Evolutionary conservation across 2,797 vertebrate genomes (phyloP).

Genomic region (Rhadinocentrus ornatus): DNA sequence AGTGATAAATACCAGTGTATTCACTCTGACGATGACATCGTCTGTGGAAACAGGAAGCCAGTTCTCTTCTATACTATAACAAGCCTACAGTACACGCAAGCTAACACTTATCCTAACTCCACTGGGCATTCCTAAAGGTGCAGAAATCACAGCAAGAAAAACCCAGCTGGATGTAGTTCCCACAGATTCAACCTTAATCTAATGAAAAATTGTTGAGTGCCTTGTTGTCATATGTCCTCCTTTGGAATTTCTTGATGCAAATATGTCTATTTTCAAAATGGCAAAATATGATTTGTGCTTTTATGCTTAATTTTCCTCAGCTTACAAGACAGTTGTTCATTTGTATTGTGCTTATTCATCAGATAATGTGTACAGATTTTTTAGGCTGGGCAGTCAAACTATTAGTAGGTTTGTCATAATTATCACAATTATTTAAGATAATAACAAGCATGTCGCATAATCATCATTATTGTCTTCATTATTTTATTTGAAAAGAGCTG

Average conservation of each 20-base stretch:
- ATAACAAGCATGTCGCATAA: not conserved
- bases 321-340: too few relatives aligned
- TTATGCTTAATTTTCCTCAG: not conserved
- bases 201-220: not conserved
- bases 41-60: conserved; percentile 71
- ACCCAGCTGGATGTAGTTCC: conserved; percentile 45
- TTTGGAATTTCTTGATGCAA: conserved; percentile 27
- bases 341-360: not conserved
- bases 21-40: conserved; percentile 29
- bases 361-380: not conserved
- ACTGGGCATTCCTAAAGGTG: conserved; percentile 63
- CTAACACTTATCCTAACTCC: conserved; percentile 20
- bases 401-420: not conserved
- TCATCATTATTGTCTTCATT: not conserved
- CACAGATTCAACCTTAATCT: conserved; percentile 13
- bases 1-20: conserved; percentile 57
- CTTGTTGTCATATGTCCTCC: conserved; percentile 18
- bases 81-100: not conserved
- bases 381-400: not conserved
- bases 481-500: not conserved
- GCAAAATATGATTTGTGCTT: not conserved
- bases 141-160: conserved; percentile 60
- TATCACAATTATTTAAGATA: too few relatives aligned
- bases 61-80: not conserved
- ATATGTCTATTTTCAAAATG: not conserved